phyloP scores from a whole-genome alignment of 2,888 invertebrate species.

The Drosophila koepferae region DNA sequence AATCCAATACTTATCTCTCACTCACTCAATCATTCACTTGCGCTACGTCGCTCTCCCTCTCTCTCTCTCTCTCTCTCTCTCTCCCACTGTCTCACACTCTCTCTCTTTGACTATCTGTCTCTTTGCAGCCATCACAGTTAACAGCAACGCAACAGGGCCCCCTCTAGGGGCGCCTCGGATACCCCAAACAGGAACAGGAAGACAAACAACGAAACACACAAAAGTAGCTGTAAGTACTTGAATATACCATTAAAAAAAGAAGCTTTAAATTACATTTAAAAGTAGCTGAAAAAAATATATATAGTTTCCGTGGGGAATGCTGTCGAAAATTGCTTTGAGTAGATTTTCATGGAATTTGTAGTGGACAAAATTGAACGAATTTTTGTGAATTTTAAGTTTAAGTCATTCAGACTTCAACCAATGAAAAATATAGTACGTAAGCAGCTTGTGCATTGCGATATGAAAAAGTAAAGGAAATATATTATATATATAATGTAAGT shows the following conservation, averaged over 20 bases:
- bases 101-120: slow-evolving; percentile 14
- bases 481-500: not conserved
- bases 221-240: slow-evolving; percentile 62
- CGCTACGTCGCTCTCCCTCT: slow-evolving; percentile 2
- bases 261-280: slow-evolving; percentile 9
- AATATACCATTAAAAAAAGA: not conserved
- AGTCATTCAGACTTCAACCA: not conserved
- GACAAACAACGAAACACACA: slow-evolving; percentile 27
- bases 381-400: not conserved
- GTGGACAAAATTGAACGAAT: not conserved
- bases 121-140: slow-evolving; percentile 76
- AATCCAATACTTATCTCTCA: slow-evolving; percentile 15
- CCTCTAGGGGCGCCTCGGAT: slow-evolving; percentile 82
- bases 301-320: no score
- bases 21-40: not conserved
- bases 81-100: slow-evolving; percentile 8
- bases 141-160: slow-evolving; percentile 70
- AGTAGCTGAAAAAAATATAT: slow-evolving; percentile 5
- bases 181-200: slow-evolving; percentile 48
- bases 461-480: not conserved
- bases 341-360: not conserved
- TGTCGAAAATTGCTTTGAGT: not conserved
- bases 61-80: slow-evolving; percentile 16
- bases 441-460: not conserved
- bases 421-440: not conserved